Conservation (phyloP, 2,797 vertebrate species). For the Tadarida brasiliensis region DNA sequence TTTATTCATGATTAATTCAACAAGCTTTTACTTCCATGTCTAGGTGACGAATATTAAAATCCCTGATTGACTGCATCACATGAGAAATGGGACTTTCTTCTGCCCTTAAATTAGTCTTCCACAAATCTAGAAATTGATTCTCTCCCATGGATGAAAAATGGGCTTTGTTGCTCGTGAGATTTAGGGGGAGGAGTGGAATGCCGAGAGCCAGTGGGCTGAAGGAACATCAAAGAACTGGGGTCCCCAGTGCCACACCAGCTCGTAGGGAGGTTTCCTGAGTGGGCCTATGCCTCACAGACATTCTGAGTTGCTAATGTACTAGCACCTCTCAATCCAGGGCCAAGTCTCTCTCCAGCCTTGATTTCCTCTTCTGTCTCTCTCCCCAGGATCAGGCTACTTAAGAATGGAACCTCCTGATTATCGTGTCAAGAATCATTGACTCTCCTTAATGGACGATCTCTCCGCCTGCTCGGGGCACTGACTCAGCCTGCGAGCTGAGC, state of each 20-base stretch:
- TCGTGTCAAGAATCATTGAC: constrained; percentile 82
- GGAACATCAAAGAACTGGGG: background rate
- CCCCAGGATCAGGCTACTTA: constrained; percentile 59
- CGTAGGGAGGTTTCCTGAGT: accelerated
- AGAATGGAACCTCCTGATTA: constrained; percentile 76
- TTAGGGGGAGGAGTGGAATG: background rate
- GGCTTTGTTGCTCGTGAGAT: background rate
- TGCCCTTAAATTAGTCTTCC: background rate
- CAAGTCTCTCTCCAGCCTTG: constrained; percentile 37
- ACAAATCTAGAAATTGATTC: background rate
- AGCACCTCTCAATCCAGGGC: constrained; percentile 46
- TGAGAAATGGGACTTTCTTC: constrained; percentile 23
- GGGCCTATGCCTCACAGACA: background rate
- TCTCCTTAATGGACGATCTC: constrained; percentile 80
- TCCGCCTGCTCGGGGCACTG: constrained; percentile 55
- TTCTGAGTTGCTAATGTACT: constrained; percentile 36
- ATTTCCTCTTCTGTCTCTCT: constrained; percentile 68
- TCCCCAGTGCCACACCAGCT: background rate
- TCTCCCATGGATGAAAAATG: background rate
- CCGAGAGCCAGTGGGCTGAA: background rate
- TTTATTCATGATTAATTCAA: constrained; percentile 72
- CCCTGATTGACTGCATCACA: background rate
- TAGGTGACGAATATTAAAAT: constrained; percentile 22
- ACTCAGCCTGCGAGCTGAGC: constrained; percentile 74
- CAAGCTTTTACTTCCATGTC: constrained; percentile 63